Percentiles rank a stretch among this genome's conserved stretches.
phyloP scores from a whole-genome alignment of 2,113 vertebrate species.

The Myotis davidii region DNA sequence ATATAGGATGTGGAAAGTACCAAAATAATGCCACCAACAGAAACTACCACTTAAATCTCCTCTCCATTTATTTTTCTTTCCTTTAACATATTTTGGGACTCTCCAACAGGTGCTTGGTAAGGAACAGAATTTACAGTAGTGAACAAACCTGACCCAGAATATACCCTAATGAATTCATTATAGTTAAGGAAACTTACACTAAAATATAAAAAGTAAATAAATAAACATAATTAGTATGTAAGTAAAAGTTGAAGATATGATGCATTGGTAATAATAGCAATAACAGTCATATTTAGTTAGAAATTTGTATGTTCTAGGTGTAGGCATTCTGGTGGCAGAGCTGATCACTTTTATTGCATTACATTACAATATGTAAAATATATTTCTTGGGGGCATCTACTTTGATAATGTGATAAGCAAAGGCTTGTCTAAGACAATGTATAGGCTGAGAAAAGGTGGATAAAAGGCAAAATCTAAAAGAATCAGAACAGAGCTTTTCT shows the following conservation, averaged over 20 bases:
- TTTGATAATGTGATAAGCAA: background rate
- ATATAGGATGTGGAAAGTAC: background rate
- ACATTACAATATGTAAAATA: background rate
- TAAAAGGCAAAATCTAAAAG: background rate
- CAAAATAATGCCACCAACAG: background rate
- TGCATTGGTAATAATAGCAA: background rate
- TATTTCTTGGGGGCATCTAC: background rate
- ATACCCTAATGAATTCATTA: background rate
- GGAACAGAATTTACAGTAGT: background rate
- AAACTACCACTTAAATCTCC: background rate
- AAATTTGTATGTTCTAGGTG: background rate
- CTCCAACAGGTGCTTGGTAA: background rate
- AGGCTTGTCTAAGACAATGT: background rate
- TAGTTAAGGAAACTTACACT: background rate
- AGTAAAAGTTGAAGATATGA: background rate
- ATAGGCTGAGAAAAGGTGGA: background rate
- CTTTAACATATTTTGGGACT: background rate
- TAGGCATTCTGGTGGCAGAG: background rate
- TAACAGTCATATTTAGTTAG: background rate
- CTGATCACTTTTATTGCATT: constrained; percentile 17
- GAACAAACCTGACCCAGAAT: background rate
- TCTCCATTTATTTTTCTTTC: background rate
- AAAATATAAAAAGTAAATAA: background rate
- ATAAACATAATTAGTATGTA: background rate
- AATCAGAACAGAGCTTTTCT: background rate